A percentile compares a stretch with the other conserved stretches of the same genome.
phyloP scores from a whole-genome alignment of 2,888 invertebrate species.

The Augiades crinisus region DNA sequence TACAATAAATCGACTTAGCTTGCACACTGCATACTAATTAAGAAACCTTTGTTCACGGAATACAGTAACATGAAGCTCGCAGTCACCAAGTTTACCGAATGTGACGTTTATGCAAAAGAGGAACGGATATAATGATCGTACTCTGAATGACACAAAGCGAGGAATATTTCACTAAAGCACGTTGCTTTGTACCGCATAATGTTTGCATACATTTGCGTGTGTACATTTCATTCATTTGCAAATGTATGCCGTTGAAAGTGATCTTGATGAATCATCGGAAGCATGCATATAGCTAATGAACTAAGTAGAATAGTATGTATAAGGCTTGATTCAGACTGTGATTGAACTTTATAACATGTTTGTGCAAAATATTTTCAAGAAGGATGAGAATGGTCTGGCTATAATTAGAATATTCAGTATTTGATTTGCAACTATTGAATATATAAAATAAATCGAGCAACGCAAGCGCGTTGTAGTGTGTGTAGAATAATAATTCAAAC shows the following conservation, averaged over 20 bases:
- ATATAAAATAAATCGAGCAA: no score
- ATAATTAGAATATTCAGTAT: no score
- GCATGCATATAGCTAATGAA: slow-evolving; percentile 12
- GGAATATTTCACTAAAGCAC: slow-evolving; percentile 17
- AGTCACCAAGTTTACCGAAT: slow-evolving; percentile 5
- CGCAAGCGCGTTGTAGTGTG: no score
- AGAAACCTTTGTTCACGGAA: background rate
- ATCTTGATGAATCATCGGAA: slow-evolving; percentile 26
- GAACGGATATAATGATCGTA: slow-evolving; percentile 12
- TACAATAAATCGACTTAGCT: no score
- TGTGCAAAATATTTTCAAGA: no score
- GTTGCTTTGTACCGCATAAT: slow-evolving; percentile 22
- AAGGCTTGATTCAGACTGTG: background rate
- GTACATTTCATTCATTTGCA: slow-evolving; percentile 24
- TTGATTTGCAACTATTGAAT: no score
- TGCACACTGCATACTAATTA: background rate
- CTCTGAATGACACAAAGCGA: slow-evolving; percentile 21
- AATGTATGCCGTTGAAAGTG: slow-evolving; percentile 28
- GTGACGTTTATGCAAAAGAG: slow-evolving; percentile 13
- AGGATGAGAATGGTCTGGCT: no score
- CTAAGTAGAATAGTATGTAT: background rate
- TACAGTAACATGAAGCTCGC: background rate
- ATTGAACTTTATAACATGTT: background rate
- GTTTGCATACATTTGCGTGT: slow-evolving; percentile 25
- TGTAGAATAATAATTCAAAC: no score